These are phyloP conservation scores for Danionella cerebrum DNA, from an alignment of 2,113 vertebrate species.

Conservation along the genomic window DNA sequence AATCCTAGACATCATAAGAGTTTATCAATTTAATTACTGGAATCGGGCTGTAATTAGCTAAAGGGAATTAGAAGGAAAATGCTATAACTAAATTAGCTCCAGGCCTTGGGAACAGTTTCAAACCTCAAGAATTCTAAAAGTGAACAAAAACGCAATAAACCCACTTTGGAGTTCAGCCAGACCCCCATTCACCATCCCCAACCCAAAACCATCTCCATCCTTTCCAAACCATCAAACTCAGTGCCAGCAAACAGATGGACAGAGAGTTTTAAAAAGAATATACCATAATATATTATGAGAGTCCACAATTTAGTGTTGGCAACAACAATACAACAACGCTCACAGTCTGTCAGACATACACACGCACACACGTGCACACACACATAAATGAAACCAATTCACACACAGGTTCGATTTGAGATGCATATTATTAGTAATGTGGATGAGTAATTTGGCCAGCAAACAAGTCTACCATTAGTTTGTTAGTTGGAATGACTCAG, in stretches of 20 bases:
- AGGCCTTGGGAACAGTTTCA: conserved; percentile 51
- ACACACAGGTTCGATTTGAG: too few relatives aligned
- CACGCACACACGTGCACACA: too few relatives aligned
- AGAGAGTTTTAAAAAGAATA: neutral
- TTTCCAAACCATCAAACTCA: neutral
- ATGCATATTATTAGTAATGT: too few relatives aligned
- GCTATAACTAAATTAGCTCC: conserved; percentile 61
- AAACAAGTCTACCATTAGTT: too few relatives aligned
- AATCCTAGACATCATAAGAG: conserved; percentile 48
- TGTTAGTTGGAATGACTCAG: too few relatives aligned
- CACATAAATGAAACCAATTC: neutral
- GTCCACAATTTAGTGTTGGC: conserved; percentile 9
- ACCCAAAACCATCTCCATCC: neutral
- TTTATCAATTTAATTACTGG: conserved; percentile 62
- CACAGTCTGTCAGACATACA: too few relatives aligned
- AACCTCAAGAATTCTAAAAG: conserved; percentile 63
- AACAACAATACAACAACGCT: neutral
- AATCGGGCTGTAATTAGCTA: conserved; percentile 60
- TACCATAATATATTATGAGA: neutral
- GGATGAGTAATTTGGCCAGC: too few relatives aligned
- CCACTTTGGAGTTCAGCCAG: conserved; percentile 41
- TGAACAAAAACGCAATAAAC: conserved; percentile 42
- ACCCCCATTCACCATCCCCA: conserved; percentile 15
- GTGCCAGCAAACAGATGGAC: conserved; percentile 10
- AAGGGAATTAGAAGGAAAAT: conserved; percentile 57